Percentiles rank a stretch among this genome's conserved stretches.
Conservation (phyloP, 2,888 invertebrate genomes). For the Sepiola atlantica region DNA sequence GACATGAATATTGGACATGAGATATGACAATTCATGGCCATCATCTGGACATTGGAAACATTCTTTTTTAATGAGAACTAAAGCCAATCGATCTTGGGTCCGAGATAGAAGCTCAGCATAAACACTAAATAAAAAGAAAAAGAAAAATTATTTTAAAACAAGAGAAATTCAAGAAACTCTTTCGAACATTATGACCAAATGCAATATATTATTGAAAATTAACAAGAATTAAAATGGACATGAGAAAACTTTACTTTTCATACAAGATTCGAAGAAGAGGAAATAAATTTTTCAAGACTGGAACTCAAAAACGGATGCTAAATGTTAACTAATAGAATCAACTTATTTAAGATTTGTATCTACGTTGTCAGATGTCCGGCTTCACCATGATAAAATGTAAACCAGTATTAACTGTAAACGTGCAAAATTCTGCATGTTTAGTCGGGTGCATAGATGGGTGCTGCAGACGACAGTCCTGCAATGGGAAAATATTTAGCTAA, state of each 20-base stretch:
- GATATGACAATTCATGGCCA: constrained; percentile 47
- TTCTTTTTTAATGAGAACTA: constrained; percentile 86
- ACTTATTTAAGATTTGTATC: too few species aligned
- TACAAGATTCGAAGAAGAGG: neutral
- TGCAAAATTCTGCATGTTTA: too few species aligned
- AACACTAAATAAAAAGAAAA: constrained; percentile 80
- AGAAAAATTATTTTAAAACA: neutral
- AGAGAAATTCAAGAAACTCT: neutral
- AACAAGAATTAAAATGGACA: neutral
- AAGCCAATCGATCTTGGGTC: constrained; percentile 87
- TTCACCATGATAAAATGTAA: too few species aligned
- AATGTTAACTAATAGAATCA: too few species aligned
- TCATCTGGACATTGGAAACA: constrained; percentile 78
- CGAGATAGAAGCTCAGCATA: constrained; percentile 94
- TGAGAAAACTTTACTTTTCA: neutral
- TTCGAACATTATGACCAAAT: neutral
- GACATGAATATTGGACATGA: constrained; percentile 66
- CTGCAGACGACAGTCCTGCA: too few species aligned
- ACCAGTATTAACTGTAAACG: too few species aligned
- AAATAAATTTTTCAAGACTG: too few species aligned
- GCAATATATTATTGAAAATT: neutral
- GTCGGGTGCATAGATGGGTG: too few species aligned
- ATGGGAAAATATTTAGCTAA: too few species aligned
- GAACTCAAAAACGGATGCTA: too few species aligned
- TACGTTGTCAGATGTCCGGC: too few species aligned